These are phyloP conservation scores for Corythaeola cristata DNA, from an alignment of 2,113 vertebrate species.

Conservation along the genomic window DNA sequence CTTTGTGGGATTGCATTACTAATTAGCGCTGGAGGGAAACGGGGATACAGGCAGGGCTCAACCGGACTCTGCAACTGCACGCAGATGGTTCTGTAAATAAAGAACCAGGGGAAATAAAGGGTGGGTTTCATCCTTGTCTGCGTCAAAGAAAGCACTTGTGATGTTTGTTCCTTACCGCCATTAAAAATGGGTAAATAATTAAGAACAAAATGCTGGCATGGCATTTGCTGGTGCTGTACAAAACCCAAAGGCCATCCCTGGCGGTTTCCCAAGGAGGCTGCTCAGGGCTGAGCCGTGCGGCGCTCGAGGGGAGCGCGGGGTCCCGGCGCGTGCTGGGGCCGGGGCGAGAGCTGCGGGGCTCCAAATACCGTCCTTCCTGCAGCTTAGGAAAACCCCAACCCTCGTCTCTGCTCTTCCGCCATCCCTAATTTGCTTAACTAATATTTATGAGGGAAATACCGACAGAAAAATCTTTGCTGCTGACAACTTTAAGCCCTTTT, in stretches of 20 bases:
- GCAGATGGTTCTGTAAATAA: slow-evolving; percentile 35
- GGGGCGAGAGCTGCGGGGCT: background rate
- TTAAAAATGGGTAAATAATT: background rate
- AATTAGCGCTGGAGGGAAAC: slow-evolving; percentile 82
- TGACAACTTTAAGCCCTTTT: background rate
- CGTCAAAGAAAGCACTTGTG: background rate
- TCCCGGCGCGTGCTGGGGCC: background rate
- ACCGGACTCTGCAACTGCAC: slow-evolving; percentile 42
- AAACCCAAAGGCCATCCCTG: background rate
- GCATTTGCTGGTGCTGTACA: background rate
- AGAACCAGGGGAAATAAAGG: background rate
- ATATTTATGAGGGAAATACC: background rate
- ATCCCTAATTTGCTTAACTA: background rate
- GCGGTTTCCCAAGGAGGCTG: background rate
- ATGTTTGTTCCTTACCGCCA: background rate
- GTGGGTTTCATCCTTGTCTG: background rate
- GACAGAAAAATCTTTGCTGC: background rate
- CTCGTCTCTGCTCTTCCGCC: background rate
- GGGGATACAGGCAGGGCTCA: slow-evolving; percentile 14
- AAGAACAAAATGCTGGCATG: background rate
- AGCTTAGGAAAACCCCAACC: background rate
- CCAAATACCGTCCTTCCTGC: accelerated
- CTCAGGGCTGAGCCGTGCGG: background rate
- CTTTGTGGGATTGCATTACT: slow-evolving; percentile 91
- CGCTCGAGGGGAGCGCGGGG: accelerated